Evolutionary conservation across 2,113 vertebrate species (phyloP).

Genomic region (Crotalus tigris): DNA sequence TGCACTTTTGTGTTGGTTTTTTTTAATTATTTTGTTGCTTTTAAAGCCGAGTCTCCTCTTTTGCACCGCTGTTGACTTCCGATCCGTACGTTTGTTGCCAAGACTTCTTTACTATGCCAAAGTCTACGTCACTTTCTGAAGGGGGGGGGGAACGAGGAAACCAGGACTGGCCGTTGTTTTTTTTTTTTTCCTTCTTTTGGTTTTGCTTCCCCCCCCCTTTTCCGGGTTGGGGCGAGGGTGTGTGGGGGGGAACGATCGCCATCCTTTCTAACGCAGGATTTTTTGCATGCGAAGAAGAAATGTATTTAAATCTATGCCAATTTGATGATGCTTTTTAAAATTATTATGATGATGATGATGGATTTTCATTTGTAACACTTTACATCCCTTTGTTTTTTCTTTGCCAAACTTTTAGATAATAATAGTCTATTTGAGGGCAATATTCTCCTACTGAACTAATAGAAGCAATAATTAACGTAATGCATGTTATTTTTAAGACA

Average conservation of each 20-base stretch:
- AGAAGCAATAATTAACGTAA: conserved; percentile 85
- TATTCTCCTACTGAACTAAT: conserved; percentile 77
- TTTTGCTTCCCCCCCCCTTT: not conserved
- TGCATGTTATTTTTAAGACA: conserved; percentile 82
- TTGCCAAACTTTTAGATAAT: conserved; percentile 74
- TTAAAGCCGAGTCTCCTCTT: not conserved
- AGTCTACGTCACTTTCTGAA: conserved; percentile 83
- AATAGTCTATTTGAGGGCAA: conserved; percentile 70
- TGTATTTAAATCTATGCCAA: conserved; percentile 79
- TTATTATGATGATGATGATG: not conserved
- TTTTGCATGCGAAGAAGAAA: conserved; percentile 76
- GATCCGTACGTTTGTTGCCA: conserved; percentile 68
- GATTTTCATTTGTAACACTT: conserved; percentile 24
- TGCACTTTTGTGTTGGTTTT: not conserved
- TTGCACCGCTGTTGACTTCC: conserved; percentile 20
- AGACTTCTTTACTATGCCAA: conserved; percentile 83
- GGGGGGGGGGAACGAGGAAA: conserved; percentile 7
- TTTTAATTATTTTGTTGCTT: not conserved
- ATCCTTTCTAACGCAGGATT: conserved; percentile 65
- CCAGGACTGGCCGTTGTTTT: not conserved
- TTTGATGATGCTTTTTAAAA: conserved; percentile 72
- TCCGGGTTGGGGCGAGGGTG: not conserved
- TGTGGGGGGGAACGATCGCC: conserved; percentile 44
- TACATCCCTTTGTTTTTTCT: conserved; percentile 51
- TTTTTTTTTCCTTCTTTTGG: not conserved